A percentile compares a stretch with the other conserved stretches of the same genome.
phyloP scores from a whole-genome alignment of 64 coral and sea anemone genomes.

The Anthopleura sola region DNA sequence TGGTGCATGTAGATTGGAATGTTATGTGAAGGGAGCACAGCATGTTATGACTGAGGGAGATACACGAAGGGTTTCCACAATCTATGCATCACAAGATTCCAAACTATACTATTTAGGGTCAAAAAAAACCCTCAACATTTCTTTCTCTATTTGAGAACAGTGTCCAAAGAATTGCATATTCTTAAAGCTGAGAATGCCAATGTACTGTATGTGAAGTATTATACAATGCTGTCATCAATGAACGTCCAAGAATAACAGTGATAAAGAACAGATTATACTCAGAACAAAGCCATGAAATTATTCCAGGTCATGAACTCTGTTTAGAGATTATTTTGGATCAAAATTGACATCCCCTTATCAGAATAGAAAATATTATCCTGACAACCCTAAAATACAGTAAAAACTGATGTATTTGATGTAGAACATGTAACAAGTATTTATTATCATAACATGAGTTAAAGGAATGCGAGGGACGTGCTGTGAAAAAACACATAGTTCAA shows the following conservation, averaged over 20 bases:
- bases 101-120: background rate
- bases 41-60: background rate
- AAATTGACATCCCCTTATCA: background rate
- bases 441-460: background rate
- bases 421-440: background rate
- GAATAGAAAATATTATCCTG: background rate
- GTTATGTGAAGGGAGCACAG: background rate
- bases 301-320: background rate
- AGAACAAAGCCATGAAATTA: background rate
- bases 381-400: background rate
- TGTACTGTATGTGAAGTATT: background rate
- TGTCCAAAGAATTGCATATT: background rate
- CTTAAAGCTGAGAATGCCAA: background rate
- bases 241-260: background rate
- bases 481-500: background rate
- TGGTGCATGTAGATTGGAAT: background rate
- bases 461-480: background rate
- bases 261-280: background rate
- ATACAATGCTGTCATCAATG: background rate
- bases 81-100: background rate
- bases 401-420: background rate
- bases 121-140: background rate
- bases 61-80: background rate
- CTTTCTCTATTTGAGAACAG: background rate
- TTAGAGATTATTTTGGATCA: background rate